phyloP scores from a whole-genome alignment of 2,113 vertebrate species.

The Lepisosteus oculatus region DNA sequence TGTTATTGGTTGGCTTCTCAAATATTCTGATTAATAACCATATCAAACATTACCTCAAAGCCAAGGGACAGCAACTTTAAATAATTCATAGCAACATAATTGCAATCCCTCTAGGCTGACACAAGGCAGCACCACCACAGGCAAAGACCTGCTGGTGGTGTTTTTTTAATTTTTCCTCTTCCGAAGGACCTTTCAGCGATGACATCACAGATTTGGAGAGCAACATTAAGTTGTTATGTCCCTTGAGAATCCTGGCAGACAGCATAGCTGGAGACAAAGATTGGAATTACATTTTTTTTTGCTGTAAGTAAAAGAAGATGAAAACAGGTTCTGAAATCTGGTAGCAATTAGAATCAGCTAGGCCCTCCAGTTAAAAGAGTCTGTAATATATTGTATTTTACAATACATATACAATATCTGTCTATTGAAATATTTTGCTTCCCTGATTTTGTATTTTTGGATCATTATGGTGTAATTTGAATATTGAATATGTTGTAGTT shows the following conservation, averaged over 20 bases:
- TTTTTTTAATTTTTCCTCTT: constrained; percentile 59
- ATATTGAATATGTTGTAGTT: too few relatives aligned
- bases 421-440: too few relatives aligned
- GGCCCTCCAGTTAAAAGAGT: constrained; percentile 35
- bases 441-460: too few relatives aligned
- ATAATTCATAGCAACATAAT: constrained; percentile 63
- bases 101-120: constrained; percentile 42
- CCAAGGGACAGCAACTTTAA: constrained; percentile 52
- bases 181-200: constrained; percentile 49
- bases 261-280: constrained; percentile 49
- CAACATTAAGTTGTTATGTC: constrained; percentile 49
- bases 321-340: constrained; percentile 35
- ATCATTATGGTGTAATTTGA: too few relatives aligned
- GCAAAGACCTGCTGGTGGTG: constrained; percentile 56
- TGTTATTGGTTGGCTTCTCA: constrained; percentile 25
- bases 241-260: constrained; percentile 41
- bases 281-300: constrained; percentile 51
- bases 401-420: too few relatives aligned
- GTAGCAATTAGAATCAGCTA: neutral
- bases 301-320: constrained; percentile 53
- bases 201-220: constrained; percentile 45
- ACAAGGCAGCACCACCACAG: constrained; percentile 49
- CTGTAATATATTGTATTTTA: too few relatives aligned
- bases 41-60: constrained; percentile 51
- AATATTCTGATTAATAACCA: constrained; percentile 51